A percentile compares a stretch with the other conserved stretches of the same genome.
Evolutionary conservation across 2,113 vertebrate genomes (phyloP).

Genomic region (Pachypanchax playfairii): DNA sequence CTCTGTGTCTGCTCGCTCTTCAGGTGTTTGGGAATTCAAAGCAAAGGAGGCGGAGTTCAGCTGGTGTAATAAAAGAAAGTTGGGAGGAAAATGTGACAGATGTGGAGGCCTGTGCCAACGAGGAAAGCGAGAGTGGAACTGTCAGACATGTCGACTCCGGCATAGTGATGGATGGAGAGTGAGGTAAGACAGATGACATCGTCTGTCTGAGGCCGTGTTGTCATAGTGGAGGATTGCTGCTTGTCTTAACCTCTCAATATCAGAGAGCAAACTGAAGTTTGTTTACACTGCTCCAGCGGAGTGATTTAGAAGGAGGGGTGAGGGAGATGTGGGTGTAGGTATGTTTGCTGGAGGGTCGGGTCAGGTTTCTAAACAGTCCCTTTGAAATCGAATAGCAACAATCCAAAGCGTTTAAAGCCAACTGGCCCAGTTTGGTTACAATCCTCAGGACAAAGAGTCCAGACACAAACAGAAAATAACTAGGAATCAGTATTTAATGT

Average conservation of each 20-base stretch:
- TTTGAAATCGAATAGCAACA: constrained; percentile 78
- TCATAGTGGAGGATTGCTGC: constrained; percentile 73
- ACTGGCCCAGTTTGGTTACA: constrained; percentile 34
- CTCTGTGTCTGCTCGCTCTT: constrained; percentile 58
- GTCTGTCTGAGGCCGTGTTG: constrained; percentile 78
- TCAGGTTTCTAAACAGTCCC: constrained; percentile 80
- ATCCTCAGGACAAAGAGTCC: constrained; percentile 29
- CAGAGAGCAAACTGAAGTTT: constrained; percentile 81
- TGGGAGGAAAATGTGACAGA: constrained; percentile 70
- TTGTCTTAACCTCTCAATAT: constrained; percentile 76
- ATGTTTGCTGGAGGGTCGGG: constrained; percentile 60
- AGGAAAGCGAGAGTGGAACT: constrained; percentile 77
- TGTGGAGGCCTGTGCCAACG: constrained; percentile 65
- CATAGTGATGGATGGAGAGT: constrained; percentile 81
- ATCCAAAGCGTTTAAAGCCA: constrained; percentile 57
- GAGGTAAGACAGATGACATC: constrained; percentile 81
- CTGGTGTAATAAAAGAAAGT: constrained; percentile 58
- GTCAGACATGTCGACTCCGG: constrained; percentile 83
- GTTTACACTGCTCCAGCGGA: constrained; percentile 79
- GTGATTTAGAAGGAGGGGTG: constrained; percentile 77
- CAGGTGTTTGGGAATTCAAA: constrained; percentile 60
- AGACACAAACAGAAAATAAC: constrained; percentile 48
- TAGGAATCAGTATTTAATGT: constrained; percentile 10
- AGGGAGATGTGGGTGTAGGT: constrained; percentile 62
- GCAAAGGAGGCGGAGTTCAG: constrained; percentile 43